Evolutionary conservation across 35 echinoderm and acorn worm genomes (phyloP).

Genomic region (Strongylocentrotus purpuratus): DNA sequence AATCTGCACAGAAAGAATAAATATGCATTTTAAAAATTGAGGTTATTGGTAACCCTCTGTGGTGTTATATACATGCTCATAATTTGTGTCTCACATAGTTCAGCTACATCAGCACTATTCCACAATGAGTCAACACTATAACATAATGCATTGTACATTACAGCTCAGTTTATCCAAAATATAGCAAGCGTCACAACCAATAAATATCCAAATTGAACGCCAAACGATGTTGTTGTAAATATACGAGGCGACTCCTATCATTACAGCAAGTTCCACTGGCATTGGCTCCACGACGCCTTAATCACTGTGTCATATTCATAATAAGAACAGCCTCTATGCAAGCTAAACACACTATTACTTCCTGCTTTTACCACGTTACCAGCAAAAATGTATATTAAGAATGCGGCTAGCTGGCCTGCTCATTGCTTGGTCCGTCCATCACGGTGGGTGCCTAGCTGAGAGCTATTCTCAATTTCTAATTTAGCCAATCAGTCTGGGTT

Average conservation of each 20-base stretch:
- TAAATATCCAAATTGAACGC: not conserved
- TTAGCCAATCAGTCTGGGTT: not conserved
- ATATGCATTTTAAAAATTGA: not conserved
- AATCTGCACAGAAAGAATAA: not conserved
- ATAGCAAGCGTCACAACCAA: not conserved
- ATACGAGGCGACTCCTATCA: not conserved
- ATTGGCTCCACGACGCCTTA: not conserved
- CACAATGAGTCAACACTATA: not conserved
- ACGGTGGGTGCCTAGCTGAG: not conserved
- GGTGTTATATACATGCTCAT: not conserved
- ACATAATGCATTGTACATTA: not conserved
- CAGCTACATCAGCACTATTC: not conserved
- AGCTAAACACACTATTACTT: not conserved
- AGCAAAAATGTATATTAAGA: not conserved
- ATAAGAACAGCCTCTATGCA: not conserved
- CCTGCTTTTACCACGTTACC: not conserved
- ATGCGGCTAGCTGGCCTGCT: not conserved
- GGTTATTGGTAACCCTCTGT: too few relatives aligned
- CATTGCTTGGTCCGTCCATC: not conserved
- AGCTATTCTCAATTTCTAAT: not conserved
- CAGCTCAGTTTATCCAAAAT: not conserved
- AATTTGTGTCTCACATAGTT: not conserved
- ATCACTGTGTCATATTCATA: not conserved
- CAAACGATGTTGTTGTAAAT: not conserved
- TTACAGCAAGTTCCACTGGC: not conserved